phyloP scores from a whole-genome alignment of 92 coral and sea anemone genomes.

The Virgularia gustaviana region DNA sequence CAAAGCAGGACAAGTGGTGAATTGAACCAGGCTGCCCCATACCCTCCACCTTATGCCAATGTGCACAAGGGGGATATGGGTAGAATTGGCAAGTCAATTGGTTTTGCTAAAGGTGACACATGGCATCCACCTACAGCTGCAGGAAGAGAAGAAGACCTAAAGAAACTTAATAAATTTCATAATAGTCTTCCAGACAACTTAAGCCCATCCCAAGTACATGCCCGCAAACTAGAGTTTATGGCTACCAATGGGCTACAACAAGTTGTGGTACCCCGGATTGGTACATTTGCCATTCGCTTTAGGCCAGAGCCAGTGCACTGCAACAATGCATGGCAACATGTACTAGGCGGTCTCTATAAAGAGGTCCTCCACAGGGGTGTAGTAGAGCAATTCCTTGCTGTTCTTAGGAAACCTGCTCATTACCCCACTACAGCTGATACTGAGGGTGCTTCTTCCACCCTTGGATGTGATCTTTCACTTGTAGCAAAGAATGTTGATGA shows the following conservation, averaged over 20 bases:
- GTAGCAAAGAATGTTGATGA: slow-evolving; percentile 38
- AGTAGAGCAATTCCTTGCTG: slow-evolving; percentile 30
- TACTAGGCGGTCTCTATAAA: slow-evolving; percentile 36
- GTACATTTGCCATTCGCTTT: slow-evolving; percentile 50
- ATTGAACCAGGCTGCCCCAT: too few relatives aligned
- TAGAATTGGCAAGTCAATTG: slow-evolving; percentile 53
- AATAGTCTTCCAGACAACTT: neutral
- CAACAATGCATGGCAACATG: slow-evolving; percentile 67
- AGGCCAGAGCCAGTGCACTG: slow-evolving; percentile 65
- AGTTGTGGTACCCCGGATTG: slow-evolving; percentile 50
- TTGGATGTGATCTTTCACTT: slow-evolving; percentile 59
- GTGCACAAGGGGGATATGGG: slow-evolving; percentile 31
- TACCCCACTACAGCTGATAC: too few relatives aligned
- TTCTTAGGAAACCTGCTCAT: slow-evolving; percentile 12
- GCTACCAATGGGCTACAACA: slow-evolving; percentile 55
- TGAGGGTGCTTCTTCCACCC: too few relatives aligned
- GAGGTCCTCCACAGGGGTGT: slow-evolving; percentile 48
- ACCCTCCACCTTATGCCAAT: neutral
- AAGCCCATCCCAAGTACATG: slow-evolving; percentile 12
- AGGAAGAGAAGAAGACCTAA: slow-evolving; percentile 20
- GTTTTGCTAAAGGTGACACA: slow-evolving; percentile 26
- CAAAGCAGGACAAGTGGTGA: slow-evolving; percentile 56
- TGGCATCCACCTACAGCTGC: slow-evolving; percentile 43
- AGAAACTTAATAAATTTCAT: slow-evolving; percentile 19
- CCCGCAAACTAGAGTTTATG: slow-evolving; percentile 45